A percentile compares a stretch with the other conserved stretches of the same genome.
These are phyloP conservation scores for Tyrophagus putrescentiae DNA, from an alignment of 1,140 invertebrate species.

Conservation along the genomic window DNA sequence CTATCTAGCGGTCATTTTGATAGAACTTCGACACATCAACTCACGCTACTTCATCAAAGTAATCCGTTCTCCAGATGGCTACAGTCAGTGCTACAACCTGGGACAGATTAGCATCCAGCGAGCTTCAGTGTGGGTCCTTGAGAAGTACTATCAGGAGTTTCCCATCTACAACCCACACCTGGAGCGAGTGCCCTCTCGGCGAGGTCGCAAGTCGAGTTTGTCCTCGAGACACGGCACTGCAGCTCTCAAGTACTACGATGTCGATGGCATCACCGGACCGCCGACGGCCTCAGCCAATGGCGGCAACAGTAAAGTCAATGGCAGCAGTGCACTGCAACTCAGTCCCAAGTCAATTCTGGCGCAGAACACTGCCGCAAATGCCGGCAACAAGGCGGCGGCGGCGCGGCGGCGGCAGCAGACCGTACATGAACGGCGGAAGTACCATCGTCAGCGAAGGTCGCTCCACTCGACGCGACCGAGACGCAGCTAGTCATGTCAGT, in stretches of 20 bases:
- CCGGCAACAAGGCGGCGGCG: background rate
- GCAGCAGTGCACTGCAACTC: constrained; percentile 22
- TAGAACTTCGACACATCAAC: constrained; percentile 78
- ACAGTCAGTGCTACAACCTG: constrained; percentile 51
- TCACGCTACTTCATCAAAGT: constrained; percentile 76
- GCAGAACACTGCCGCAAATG: constrained; percentile 11
- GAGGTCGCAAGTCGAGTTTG: constrained; percentile 14
- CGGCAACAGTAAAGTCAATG: background rate
- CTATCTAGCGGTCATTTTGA: constrained; percentile 75
- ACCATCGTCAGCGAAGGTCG: constrained; percentile 22
- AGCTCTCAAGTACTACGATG: constrained; percentile 92
- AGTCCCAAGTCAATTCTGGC: constrained; percentile 15
- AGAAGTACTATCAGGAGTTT: constrained; percentile 91
- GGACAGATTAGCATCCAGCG: constrained; percentile 86
- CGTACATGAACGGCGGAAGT: background rate
- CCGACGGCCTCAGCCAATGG: background rate
- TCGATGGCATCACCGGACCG: constrained; percentile 49
- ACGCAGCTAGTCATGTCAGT: constrained; percentile 6
- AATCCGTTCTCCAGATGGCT: constrained; percentile 84
- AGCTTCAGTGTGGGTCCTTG: constrained; percentile 79
- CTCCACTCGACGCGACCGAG: constrained; percentile 2
- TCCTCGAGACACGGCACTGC: constrained; percentile 26
- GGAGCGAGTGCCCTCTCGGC: constrained; percentile 54
- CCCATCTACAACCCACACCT: constrained; percentile 90
- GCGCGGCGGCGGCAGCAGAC: background rate